phyloP scores from a whole-genome alignment of 1,140 invertebrate species.

The Euwallacea similis region DNA sequence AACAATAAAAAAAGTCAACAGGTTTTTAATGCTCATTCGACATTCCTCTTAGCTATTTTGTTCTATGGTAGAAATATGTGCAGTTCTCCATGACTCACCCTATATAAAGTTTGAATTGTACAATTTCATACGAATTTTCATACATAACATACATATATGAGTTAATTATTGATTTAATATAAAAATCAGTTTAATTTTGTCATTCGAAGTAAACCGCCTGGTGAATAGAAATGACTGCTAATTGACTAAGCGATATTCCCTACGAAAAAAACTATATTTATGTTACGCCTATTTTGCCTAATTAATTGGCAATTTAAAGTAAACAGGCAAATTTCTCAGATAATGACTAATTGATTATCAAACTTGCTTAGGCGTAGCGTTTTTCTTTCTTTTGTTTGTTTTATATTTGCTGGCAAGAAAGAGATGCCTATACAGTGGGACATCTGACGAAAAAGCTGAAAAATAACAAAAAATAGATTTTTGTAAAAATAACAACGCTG shows the following conservation, averaged over 20 bases:
- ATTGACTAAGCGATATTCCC: neutral
- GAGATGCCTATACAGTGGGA: constrained; percentile 2
- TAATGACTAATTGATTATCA: constrained; percentile 33
- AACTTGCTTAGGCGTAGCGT: constrained; percentile 23
- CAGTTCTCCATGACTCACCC: too few species aligned
- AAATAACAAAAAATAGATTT: neutral
- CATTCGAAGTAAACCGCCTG: too few species aligned
- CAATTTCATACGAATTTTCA: too few species aligned
- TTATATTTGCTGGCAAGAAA: constrained; percentile 3
- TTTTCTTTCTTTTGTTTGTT: constrained; percentile 29
- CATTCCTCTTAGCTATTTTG: too few species aligned
- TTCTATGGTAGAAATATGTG: too few species aligned
- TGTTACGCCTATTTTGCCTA: constrained; percentile 20
- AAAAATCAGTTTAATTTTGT: too few species aligned
- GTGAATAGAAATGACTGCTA: too few species aligned
- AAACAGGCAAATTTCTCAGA: constrained; percentile 27
- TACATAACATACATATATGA: too few species aligned
- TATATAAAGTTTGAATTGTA: too few species aligned
- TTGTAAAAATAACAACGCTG: neutral
- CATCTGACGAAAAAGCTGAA: neutral
- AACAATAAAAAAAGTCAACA: too few species aligned
- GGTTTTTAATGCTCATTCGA: too few species aligned
- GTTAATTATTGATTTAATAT: too few species aligned
- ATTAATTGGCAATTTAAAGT: constrained; percentile 14
- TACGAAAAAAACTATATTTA: constrained; percentile 3